Conservation (phyloP, 2,888 invertebrate species). For the Mamestra brassicae region DNA sequence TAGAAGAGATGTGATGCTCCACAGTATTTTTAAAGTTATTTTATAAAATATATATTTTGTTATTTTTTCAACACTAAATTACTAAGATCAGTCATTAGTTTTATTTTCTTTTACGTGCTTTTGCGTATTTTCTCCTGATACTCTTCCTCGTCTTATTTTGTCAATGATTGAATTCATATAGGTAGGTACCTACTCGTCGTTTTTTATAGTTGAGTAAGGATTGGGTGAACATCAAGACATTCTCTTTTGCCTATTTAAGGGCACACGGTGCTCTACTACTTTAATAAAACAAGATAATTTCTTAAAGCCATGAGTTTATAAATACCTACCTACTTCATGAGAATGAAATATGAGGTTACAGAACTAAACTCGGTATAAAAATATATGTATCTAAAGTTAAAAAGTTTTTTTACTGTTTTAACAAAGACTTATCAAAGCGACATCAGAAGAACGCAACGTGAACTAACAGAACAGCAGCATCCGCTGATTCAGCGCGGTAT, state of each 20-base stretch:
- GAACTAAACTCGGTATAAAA: background rate
- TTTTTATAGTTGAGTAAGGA: background rate
- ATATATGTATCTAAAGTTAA: no score
- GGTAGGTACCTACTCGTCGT: no score
- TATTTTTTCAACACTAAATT: conserved; percentile 25
- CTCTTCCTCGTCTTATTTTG: background rate
- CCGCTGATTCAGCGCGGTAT: background rate
- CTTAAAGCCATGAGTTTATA: no score
- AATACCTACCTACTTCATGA: no score
- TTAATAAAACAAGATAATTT: background rate
- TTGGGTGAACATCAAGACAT: no score
- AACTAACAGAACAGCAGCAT: conserved; percentile 32
- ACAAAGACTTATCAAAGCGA: conserved; percentile 20
- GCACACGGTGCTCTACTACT: background rate
- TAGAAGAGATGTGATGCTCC: conserved; percentile 67
- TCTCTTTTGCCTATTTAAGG: background rate
- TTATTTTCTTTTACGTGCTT: background rate
- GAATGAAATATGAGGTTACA: background rate
- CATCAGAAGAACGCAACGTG: conserved; percentile 13
- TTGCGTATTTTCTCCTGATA: background rate
- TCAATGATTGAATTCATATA: background rate
- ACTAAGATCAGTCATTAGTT: background rate
- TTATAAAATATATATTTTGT: background rate
- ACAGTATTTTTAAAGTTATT: conserved; percentile 38
- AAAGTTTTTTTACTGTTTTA: background rate